phyloP scores from a whole-genome alignment of 2,113 vertebrate species.

The Forbesichthys papilliferus region DNA sequence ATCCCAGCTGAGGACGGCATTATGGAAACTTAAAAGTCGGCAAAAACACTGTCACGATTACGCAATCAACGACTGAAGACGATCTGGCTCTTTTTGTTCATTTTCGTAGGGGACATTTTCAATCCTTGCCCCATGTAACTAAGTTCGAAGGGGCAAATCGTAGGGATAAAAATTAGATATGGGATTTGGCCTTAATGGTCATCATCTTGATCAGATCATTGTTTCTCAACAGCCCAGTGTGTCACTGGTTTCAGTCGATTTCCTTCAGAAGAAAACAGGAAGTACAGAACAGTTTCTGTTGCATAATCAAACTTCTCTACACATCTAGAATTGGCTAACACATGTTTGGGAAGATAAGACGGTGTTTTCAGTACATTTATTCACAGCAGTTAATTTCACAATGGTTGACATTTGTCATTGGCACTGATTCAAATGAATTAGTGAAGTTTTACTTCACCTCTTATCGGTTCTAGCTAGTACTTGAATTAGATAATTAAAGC shows the following conservation, averaged over 20 bases:
- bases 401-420: background rate
- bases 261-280: constrained; percentile 38
- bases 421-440: background rate
- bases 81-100: no score
- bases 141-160: background rate
- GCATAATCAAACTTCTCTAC: background rate
- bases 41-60: no score
- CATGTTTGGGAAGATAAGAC: constrained; percentile 16
- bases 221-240: constrained; percentile 16
- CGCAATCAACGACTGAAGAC: no score
- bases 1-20: no score
- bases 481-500: background rate
- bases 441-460: background rate
- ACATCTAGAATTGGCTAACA: background rate
- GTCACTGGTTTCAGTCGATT: constrained; percentile 21
- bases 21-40: no score
- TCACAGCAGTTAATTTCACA: constrained; percentile 9
- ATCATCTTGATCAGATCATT: background rate
- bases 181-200: background rate
- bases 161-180: background rate
- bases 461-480: background rate
- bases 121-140: background rate
- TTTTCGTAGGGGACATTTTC: background rate
- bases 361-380: background rate
- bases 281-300: constrained; percentile 36